These are phyloP conservation scores for Whitmania pigra DNA, from an alignment of 1,140 invertebrate species.

Conservation along the genomic window DNA sequence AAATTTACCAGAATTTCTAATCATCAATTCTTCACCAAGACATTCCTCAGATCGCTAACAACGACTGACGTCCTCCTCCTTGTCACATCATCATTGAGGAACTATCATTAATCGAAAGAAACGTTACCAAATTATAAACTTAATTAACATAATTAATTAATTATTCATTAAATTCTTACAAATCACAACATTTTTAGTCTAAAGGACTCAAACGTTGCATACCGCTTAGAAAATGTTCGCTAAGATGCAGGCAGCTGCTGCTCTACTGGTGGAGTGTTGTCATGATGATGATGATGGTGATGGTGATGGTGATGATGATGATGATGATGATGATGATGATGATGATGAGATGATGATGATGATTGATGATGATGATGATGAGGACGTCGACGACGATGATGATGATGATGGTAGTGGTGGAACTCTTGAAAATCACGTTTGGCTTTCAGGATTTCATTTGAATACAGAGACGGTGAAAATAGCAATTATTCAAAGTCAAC, in stretches of 20 bases:
- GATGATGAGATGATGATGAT: neutral
- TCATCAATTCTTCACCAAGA: neutral
- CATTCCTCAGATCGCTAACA: neutral
- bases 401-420: neutral
- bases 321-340: neutral
- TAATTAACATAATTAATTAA: neutral
- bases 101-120: neutral
- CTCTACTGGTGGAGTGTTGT: neutral
- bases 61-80: neutral
- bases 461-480: no score
- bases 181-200: no score
- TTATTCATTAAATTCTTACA: no score
- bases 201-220: no score
- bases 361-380: neutral
- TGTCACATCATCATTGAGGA: neutral
- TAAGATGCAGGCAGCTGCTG: no score
- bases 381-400: neutral
- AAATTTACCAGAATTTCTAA: neutral
- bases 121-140: no score
- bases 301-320: slow-evolving; percentile 3
- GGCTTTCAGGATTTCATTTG: no score
- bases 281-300: neutral
- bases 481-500: no score
- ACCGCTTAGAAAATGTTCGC: no score
- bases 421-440: no score